These are phyloP conservation scores for Drymodes brunneopygia DNA, from an alignment of 2,113 vertebrate species.

Conservation along the genomic window DNA sequence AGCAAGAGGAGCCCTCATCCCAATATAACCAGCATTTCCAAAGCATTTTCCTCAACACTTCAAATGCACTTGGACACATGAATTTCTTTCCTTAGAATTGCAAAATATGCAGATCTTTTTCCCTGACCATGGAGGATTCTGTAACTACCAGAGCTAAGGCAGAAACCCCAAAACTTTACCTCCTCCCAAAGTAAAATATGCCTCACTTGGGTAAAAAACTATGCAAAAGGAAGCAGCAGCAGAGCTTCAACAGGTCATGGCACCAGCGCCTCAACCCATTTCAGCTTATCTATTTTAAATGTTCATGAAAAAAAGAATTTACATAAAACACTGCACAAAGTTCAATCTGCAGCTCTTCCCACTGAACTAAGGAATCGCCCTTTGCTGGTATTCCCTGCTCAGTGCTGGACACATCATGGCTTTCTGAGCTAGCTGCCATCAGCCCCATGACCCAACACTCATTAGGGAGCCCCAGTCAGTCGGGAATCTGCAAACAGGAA, in stretches of 20 bases:
- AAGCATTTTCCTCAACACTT: background rate
- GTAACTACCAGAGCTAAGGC: background rate
- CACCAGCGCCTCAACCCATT: background rate
- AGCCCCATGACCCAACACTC: background rate
- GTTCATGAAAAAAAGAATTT: background rate
- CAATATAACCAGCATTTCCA: background rate
- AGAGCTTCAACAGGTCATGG: background rate
- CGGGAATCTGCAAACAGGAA: slow-evolving; percentile 24
- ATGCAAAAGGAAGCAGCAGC: background rate
- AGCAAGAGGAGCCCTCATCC: background rate
- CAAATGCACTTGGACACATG: background rate
- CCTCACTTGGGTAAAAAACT: background rate
- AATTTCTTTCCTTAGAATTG: background rate
- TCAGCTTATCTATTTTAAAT: background rate
- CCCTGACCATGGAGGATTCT: background rate
- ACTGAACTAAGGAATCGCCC: background rate
- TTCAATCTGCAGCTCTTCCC: background rate
- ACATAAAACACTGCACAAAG: accelerated
- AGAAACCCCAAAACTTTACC: background rate
- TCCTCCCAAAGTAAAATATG: background rate
- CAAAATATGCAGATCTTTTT: background rate
- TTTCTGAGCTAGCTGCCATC: slow-evolving; percentile 15
- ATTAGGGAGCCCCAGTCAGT: background rate
- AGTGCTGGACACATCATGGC: background rate
- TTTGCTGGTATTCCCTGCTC: background rate